Conservation (phyloP, 1,140 invertebrate species). For the Platyura marginata region DNA sequence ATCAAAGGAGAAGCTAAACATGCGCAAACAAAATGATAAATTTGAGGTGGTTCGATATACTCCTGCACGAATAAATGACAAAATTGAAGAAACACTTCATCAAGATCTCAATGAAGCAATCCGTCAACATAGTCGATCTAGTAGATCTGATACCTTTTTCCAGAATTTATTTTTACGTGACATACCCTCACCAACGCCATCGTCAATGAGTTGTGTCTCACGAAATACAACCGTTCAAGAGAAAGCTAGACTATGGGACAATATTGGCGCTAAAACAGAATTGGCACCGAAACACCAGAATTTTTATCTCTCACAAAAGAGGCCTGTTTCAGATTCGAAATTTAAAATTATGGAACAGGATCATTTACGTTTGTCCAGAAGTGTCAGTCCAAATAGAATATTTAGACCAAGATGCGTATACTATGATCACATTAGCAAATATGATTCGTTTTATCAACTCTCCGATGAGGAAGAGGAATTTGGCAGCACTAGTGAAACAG, state of each 20-base stretch:
- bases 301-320: slow-evolving; percentile 43
- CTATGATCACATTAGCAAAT: slow-evolving; percentile 23
- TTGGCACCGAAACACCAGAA: slow-evolving; percentile 27
- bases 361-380: slow-evolving; percentile 16
- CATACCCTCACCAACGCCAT: slow-evolving; percentile 12
- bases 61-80: slow-evolving; percentile 13
- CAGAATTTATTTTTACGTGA: slow-evolving; percentile 45
- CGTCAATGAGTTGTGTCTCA: slow-evolving; percentile 17
- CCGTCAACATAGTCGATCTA: too few relatives aligned
- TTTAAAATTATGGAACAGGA: slow-evolving; percentile 46
- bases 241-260: slow-evolving; percentile 25
- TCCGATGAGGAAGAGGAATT: slow-evolving; percentile 7
- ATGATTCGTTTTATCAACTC: slow-evolving; percentile 17
- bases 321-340: slow-evolving; percentile 48
- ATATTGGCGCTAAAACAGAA: background rate
- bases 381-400: slow-evolving; percentile 16
- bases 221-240: slow-evolving; percentile 36
- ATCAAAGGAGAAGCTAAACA: slow-evolving; percentile 2
- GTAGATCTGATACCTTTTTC: slow-evolving; percentile 42
- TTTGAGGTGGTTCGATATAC: slow-evolving; percentile 3
- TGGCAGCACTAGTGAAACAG: slow-evolving; percentile 16
- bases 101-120: slow-evolving; percentile 1
- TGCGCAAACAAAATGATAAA: slow-evolving; percentile 6
- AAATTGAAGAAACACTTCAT: slow-evolving; percentile 26
- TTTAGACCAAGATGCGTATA: slow-evolving; percentile 11